Percentiles rank a stretch among this genome's conserved stretches.
phyloP scores from a whole-genome alignment of 2,113 vertebrate species.

The Macroglossus sobrinus region DNA sequence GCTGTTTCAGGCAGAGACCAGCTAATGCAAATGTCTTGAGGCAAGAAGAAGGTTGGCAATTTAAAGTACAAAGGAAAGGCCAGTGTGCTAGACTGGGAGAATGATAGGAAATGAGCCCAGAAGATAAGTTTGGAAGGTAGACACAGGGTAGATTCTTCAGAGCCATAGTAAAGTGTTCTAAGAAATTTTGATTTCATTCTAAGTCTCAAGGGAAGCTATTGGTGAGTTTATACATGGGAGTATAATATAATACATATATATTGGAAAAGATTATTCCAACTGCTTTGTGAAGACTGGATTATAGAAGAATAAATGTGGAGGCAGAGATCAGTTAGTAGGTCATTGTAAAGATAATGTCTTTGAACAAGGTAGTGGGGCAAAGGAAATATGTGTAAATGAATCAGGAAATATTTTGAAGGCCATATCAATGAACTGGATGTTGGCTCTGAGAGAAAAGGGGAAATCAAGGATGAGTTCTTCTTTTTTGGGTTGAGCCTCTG shows the following conservation, averaged over 20 bases:
- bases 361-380: not conserved
- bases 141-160: not conserved
- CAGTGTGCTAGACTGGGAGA: not conserved
- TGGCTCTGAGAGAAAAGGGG: not conserved
- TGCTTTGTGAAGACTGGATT: not conserved
- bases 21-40: not conserved
- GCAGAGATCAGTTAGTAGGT: not conserved
- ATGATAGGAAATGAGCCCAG: not conserved
- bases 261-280: not conserved
- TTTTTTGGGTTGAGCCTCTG: not conserved
- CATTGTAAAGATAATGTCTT: not conserved
- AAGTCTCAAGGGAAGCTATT: not conserved
- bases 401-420: not conserved
- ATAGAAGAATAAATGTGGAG: not conserved
- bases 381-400: not conserved
- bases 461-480: not conserved
- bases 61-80: not conserved
- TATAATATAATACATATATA: too few relatives aligned
- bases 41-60: not conserved
- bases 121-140: not conserved
- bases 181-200: not conserved
- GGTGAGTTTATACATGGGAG: not conserved
- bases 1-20: not conserved
- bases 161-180: not conserved
- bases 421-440: not conserved